These are phyloP conservation scores for Elanus axillaris DNA, from an alignment of 2,113 vertebrate species.

Conservation along the genomic window DNA sequence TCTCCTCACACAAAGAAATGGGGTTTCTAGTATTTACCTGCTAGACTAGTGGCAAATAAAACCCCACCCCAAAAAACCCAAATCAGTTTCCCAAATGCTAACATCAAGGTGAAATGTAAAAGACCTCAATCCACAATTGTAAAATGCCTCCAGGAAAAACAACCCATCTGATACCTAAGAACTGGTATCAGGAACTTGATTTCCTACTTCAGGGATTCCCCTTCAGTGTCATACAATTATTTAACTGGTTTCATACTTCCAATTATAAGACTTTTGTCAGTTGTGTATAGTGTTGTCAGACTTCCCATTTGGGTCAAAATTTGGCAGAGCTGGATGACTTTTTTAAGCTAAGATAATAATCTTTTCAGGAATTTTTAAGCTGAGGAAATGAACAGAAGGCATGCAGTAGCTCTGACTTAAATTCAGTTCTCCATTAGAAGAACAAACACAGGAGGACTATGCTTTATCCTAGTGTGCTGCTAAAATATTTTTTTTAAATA, in stretches of 20 bases:
- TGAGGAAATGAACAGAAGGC: not conserved
- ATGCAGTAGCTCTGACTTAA: not conserved
- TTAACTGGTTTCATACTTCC: not conserved
- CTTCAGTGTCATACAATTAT: not conserved
- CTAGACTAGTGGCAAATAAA: not conserved
- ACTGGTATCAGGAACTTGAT: not conserved
- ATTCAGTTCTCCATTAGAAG: not conserved
- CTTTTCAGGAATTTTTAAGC: not conserved
- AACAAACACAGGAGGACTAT: not conserved
- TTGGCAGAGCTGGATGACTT: not conserved
- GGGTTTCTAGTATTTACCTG: not conserved
- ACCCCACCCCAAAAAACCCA: fast-evolving
- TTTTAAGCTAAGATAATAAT: not conserved
- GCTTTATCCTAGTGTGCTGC: not conserved
- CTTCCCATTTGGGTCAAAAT: not conserved
- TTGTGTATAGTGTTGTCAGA: not conserved
- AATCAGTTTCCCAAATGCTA: not conserved
- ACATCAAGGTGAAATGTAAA: not conserved
- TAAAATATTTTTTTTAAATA: not conserved
- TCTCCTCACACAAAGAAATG: not conserved
- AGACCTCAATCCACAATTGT: not conserved
- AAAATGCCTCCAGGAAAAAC: not conserved
- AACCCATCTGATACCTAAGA: not conserved
- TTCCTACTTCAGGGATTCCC: not conserved
- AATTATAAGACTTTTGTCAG: not conserved